Conservation (phyloP, 1,140 invertebrate genomes). For the Asbolus verrucosus region DNA sequence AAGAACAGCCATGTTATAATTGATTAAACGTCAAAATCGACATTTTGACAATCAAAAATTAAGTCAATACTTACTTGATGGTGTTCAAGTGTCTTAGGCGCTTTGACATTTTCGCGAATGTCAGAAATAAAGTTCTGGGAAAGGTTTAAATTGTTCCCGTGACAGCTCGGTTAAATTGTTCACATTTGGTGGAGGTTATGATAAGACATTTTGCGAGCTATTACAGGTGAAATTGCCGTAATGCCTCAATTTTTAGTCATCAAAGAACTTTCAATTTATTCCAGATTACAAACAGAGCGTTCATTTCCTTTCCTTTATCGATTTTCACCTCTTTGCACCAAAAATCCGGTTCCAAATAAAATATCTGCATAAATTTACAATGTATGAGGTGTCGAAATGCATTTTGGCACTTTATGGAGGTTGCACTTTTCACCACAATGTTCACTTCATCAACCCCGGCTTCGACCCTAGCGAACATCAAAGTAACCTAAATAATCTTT, state of each 20-base stretch:
- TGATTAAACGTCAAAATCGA: no score
- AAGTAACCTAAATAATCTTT: background rate
- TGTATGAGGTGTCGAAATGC: constrained; percentile 12
- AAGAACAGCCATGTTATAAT: no score
- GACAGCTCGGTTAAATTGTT: no score
- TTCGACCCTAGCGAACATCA: background rate
- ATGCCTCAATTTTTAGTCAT: background rate
- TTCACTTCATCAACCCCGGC: background rate
- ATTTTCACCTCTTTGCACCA: background rate
- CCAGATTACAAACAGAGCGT: constrained; percentile 3
- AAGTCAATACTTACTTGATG: no score
- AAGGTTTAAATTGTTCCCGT: no score
- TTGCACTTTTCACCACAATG: background rate
- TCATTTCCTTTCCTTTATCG: background rate
- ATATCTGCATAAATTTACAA: constrained; percentile 19
- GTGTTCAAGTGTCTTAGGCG: no score
- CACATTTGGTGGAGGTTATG: no score
- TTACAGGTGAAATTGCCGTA: background rate
- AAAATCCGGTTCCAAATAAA: no score
- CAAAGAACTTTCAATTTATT: background rate
- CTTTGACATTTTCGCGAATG: no score
- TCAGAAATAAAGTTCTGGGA: no score
- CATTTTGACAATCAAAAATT: no score
- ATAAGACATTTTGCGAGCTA: background rate
- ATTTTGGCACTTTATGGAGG: background rate